phyloP scores from a whole-genome alignment of 2,113 vertebrate species.

The Epinephelus fuscoguttatus region DNA sequence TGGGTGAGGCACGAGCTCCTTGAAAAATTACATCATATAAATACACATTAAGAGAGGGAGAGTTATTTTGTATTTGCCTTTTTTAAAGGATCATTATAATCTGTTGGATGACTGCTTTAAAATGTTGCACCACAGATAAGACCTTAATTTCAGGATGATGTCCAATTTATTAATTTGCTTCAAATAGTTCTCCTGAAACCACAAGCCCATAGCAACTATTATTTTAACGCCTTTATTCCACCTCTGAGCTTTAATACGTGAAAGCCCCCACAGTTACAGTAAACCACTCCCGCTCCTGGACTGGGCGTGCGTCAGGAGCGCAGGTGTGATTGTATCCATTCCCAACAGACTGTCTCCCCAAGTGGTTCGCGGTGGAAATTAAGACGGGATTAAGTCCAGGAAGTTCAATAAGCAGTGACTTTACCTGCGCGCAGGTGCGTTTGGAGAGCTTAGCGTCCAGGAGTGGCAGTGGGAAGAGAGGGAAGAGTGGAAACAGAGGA shows the following conservation, averaged over 20 bases:
- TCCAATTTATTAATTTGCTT: not conserved
- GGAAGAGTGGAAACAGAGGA: not conserved
- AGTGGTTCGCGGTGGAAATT: conserved; percentile 29
- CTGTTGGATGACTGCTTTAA: not conserved
- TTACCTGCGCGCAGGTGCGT: conserved; percentile 31
- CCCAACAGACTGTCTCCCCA: conserved; percentile 36
- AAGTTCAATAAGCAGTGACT: not conserved
- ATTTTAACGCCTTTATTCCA: conserved; percentile 3
- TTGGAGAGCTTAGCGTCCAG: conserved; percentile 21
- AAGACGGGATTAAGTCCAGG: conserved; percentile 3
- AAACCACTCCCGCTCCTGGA: conserved; percentile 75
- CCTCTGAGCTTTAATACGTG: conserved; percentile 20
- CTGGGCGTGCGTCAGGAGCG: conserved; percentile 74
- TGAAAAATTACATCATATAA: not conserved
- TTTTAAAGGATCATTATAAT: not conserved
- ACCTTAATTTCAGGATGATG: not conserved
- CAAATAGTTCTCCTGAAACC: not conserved
- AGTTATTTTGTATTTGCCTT: no score
- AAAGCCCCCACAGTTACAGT: conserved; percentile 27
- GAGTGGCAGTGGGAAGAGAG: conserved; percentile 1
- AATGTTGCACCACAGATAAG: conserved; percentile 9
- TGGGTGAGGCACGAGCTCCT: not conserved
- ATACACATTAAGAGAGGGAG: not conserved
- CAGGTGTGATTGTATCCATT: conserved; percentile 76
- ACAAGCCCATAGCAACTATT: not conserved